phyloP scores from a whole-genome alignment of 2,888 invertebrate genomes.

The Monoplex corrugatus region DNA sequence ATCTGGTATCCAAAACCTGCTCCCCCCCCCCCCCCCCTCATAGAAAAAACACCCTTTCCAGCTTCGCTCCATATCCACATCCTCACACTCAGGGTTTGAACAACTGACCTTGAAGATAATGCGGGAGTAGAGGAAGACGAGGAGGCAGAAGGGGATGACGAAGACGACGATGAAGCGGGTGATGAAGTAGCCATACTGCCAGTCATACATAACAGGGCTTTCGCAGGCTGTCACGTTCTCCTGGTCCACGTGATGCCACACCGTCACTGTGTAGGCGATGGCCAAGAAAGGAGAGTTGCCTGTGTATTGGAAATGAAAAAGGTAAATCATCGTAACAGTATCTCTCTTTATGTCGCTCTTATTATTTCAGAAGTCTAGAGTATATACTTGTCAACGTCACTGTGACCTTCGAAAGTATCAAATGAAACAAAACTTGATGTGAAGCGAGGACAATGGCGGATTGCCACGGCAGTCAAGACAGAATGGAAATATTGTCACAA shows the following conservation, averaged over 20 bases:
- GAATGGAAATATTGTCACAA: too few relatives aligned
- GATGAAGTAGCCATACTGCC: constrained; percentile 91
- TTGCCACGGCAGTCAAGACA: too few relatives aligned
- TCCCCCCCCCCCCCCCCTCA: too few relatives aligned
- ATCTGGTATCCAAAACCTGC: too few relatives aligned
- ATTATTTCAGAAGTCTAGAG: too few relatives aligned
- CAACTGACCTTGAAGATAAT: constrained; percentile 62
- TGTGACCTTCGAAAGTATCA: too few relatives aligned
- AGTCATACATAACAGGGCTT: constrained; percentile 89
- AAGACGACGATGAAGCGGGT: constrained; percentile 88
- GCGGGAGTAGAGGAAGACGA: constrained; percentile 60
- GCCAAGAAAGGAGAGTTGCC: constrained; percentile 86
- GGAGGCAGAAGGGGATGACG: constrained; percentile 85
- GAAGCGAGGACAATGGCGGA: too few relatives aligned
- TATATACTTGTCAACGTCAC: too few relatives aligned
- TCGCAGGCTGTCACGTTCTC: constrained; percentile 89
- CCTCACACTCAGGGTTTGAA: not conserved
- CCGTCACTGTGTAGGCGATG: constrained; percentile 78
- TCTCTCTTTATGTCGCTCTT: too few relatives aligned
- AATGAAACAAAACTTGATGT: too few relatives aligned
- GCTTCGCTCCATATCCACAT: not conserved
- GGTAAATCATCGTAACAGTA: constrained; percentile 80
- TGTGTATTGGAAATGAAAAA: not conserved
- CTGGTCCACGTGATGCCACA: constrained; percentile 87
- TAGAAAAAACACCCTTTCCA: not conserved